Evolutionary conservation across 2,797 vertebrate genomes (phyloP), one percentile per base, ranked within the genome.

Genomic region (Ispidina picta): DNA sequence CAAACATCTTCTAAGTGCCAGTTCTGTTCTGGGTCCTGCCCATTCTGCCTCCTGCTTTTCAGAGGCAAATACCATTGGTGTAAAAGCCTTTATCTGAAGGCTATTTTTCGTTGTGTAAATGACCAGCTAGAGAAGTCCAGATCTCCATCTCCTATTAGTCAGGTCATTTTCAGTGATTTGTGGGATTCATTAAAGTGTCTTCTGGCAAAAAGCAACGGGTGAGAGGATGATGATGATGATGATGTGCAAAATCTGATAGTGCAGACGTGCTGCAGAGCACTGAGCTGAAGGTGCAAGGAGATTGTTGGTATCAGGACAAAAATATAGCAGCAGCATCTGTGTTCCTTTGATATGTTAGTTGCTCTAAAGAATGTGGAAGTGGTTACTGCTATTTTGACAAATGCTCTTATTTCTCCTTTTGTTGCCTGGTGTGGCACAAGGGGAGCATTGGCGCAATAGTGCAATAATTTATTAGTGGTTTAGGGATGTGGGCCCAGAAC

Each of bases 391-490:
- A 25, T 85, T 96, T 77, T 88, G 66, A 76, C 60, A 94, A 89
- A 85, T 72, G 54, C 20, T 0, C 80, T 93, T 93, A 90, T 94
- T 95, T 93, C 88, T 96, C 49, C 52, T 71, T 82, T 85, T 86
- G 43, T 88, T 71, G 69, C 70, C 28, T 80, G 64, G 83, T 86
- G 63, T 84, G 89, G 94, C 88, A 95, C 48, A 62, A 88, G 86
- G 89, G 87, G 89, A 94, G 18, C 69, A 20, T 80, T 94, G 76
- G 62, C 17, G 25, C 69, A 84, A 76, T 73, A 70, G 70, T 15
- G 65, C 84, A 90, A 62, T 92, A 93, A 92, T 91, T 93, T 96
- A 96, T 95, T 90, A 94, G 91, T 96, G 95, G 92, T 94, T 95
- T 84, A 95, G 83, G 92, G 83, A 93, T 93, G 44, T 83, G 80